phyloP scores from a whole-genome alignment of 2,888 invertebrate species.

The Amitus sp. region DNA sequence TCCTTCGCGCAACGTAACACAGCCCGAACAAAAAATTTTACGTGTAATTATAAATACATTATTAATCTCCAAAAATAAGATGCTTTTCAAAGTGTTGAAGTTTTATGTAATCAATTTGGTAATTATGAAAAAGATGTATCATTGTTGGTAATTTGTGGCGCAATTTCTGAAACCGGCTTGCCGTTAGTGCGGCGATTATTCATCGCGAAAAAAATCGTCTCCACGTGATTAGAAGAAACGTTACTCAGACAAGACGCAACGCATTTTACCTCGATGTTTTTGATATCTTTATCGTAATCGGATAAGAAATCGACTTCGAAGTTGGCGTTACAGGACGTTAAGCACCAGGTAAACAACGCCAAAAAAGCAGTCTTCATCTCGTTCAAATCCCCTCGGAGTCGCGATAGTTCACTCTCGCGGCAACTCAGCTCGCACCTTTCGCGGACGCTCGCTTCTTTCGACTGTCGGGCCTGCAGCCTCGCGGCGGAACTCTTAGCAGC shows the following conservation, averaged over 20 bases:
- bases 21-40: background rate
- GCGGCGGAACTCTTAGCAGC: too few species aligned
- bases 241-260: too few species aligned
- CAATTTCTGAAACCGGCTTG: too few species aligned
- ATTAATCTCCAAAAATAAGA: too few species aligned
- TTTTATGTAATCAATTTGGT: too few species aligned
- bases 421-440: conserved; percentile 11
- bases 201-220: background rate
- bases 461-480: conserved; percentile 25
- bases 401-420: conserved; percentile 25
- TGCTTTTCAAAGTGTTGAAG: too few species aligned
- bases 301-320: background rate
- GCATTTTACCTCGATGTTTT: background rate
- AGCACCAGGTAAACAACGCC: conserved; percentile 27
- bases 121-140: too few species aligned
- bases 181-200: too few species aligned
- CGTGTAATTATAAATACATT: too few species aligned
- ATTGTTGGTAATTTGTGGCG: too few species aligned
- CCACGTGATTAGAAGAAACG: background rate
- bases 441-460: conserved; percentile 20
- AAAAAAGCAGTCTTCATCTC: conserved; percentile 13
- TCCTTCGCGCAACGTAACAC: conserved; percentile 8
- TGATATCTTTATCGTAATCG: background rate
- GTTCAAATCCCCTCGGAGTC: conserved; percentile 7
- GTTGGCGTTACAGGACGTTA: conserved; percentile 26